These are phyloP conservation scores for Doryteuthis pealeii DNA, from an alignment of 1,140 invertebrate species.

Conservation along the genomic window DNA sequence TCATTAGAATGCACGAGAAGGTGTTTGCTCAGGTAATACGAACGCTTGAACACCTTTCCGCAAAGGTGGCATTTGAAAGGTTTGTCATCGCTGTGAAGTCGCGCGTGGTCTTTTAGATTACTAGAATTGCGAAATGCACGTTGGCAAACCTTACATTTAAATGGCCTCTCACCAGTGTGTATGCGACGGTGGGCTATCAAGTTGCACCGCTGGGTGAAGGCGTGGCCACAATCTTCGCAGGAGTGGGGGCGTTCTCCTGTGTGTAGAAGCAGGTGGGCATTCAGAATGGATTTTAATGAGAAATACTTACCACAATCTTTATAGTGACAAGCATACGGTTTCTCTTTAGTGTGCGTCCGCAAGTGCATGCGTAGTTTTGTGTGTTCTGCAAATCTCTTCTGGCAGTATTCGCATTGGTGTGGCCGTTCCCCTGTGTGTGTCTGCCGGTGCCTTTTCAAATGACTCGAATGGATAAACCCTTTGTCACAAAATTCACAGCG, in stretches of 20 bases:
- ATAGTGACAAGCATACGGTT: neutral
- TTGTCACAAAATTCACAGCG: slow-evolving; percentile 3
- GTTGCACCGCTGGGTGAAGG: neutral
- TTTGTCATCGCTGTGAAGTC: neutral
- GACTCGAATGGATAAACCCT: neutral
- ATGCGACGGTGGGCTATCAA: neutral
- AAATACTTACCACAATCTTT: slow-evolving; percentile 1
- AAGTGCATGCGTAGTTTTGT: neutral
- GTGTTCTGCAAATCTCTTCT: neutral
- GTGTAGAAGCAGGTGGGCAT: neutral
- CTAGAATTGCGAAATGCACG: neutral
- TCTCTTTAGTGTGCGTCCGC: neutral
- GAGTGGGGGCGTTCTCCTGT: neutral
- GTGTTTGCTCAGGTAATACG: too few relatives aligned
- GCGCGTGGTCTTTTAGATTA: neutral
- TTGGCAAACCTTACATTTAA: neutral
- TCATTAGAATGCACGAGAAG: too few relatives aligned
- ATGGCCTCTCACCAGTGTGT: slow-evolving; percentile 3
- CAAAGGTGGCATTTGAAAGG: neutral
- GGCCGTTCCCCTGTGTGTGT: neutral
- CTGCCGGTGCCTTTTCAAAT: neutral
- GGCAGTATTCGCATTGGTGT: neutral
- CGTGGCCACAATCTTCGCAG: neutral
- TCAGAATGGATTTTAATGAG: neutral
- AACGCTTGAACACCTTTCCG: neutral